Conservation (phyloP, 1,140 invertebrate genomes). For the Radopholus similis region DNA sequence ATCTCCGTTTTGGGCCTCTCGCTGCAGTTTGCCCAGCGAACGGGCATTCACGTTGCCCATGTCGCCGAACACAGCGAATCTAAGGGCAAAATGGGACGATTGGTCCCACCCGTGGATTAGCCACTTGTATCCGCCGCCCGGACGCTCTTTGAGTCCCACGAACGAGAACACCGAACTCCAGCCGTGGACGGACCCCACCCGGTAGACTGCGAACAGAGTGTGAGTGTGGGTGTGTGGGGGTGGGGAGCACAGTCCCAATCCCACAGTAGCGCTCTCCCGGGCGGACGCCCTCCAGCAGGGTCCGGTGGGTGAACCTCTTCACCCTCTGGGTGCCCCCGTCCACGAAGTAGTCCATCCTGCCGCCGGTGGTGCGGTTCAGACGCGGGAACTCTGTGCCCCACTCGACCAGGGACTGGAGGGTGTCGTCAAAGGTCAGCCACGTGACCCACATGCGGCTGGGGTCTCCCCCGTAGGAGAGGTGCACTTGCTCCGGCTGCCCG, state of each 20-base stretch:
- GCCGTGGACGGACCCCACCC: constrained; percentile 48
- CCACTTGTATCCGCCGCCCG: constrained; percentile 61
- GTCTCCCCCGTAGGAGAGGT: constrained; percentile 34
- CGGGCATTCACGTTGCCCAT: constrained; percentile 65
- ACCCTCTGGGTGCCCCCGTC: constrained; percentile 29
- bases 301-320: constrained; percentile 37
- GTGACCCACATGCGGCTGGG: constrained; percentile 27
- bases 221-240: background rate
- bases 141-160: constrained; percentile 53
- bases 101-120: background rate
- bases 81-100: background rate
- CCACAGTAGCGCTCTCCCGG: constrained; percentile 39
- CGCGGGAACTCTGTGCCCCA: constrained; percentile 18
- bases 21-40: constrained; percentile 62
- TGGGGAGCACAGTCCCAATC: background rate
- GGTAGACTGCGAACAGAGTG: constrained; percentile 37
- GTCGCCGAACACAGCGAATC: constrained; percentile 65
- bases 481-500: constrained; percentile 43
- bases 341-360: constrained; percentile 24
- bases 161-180: constrained; percentile 63
- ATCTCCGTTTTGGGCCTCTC: constrained; percentile 60
- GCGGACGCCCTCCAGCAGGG: constrained; percentile 17
- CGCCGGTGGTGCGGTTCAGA: constrained; percentile 17
- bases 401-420: constrained; percentile 25
- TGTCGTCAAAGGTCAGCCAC: constrained; percentile 47